phyloP scores from a whole-genome alignment of 2,113 vertebrate species.

The Lagopus leucura region DNA sequence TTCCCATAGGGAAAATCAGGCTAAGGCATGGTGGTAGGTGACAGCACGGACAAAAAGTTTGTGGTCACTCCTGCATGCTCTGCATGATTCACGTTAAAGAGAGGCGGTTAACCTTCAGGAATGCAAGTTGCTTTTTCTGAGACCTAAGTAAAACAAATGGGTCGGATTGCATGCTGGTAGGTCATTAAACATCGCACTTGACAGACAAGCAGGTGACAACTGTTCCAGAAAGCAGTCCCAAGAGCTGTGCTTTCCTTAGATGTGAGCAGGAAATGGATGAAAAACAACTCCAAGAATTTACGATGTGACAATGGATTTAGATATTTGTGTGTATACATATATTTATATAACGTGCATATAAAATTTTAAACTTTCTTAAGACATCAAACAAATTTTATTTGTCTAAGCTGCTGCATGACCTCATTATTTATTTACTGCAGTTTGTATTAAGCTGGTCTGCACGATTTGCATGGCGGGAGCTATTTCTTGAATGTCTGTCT shows the following conservation, averaged over 20 bases:
- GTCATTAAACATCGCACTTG: not conserved
- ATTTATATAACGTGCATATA: not conserved
- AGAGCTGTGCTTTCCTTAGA: conserved; percentile 13
- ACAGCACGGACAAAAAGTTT: not conserved
- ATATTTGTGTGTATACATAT: not conserved
- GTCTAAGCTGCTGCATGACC: not conserved
- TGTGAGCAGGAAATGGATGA: not conserved
- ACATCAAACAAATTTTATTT: conserved; percentile 36
- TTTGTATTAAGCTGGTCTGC: not conserved
- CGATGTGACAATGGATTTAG: not conserved
- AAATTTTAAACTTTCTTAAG: conserved; percentile 32
- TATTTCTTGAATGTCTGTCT: not conserved
- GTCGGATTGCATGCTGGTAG: not conserved
- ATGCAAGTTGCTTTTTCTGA: not conserved
- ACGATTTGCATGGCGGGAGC: not conserved
- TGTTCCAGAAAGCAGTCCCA: not conserved
- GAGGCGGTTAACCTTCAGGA: not conserved
- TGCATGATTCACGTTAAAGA: not conserved
- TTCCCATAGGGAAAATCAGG: not conserved
- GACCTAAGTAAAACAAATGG: not conserved
- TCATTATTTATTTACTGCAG: conserved; percentile 30
- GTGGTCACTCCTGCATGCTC: fast-evolving
- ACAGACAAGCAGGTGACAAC: conserved; percentile 11
- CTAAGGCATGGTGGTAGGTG: not conserved
- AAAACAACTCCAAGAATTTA: conserved; percentile 38